These are phyloP conservation scores for Cephus cinctus DNA, from an alignment of 1,140 invertebrate species.

Conservation along the genomic window DNA sequence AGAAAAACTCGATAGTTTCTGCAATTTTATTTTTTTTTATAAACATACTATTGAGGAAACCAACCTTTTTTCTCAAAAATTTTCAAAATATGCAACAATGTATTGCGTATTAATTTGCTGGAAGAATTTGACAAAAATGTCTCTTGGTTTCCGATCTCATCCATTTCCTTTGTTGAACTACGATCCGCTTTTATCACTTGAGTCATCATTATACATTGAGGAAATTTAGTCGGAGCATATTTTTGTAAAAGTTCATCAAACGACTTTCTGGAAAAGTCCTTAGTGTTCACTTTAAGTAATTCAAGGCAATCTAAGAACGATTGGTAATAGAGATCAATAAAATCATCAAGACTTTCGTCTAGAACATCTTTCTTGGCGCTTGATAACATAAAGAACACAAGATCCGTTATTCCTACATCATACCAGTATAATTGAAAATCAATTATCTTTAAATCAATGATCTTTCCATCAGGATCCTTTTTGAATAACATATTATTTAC, in stretches of 20 bases:
- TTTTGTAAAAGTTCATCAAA: slow-evolving; percentile 37
- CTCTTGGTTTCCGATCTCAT: slow-evolving; percentile 30
- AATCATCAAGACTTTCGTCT: slow-evolving; percentile 55
- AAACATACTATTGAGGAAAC: no score
- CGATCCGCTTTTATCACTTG: slow-evolving; percentile 49
- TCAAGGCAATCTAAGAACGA: slow-evolving; percentile 51
- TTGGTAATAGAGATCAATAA: slow-evolving; percentile 58
- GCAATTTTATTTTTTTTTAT: no score
- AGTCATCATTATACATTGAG: slow-evolving; percentile 49
- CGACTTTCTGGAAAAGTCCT: slow-evolving; percentile 30
- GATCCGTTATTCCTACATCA: slow-evolving; percentile 58
- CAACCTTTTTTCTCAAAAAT: slow-evolving; percentile 39
- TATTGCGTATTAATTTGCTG: slow-evolving; percentile 38
- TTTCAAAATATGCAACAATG: slow-evolving; percentile 36
- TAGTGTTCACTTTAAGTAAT: slow-evolving; percentile 30
- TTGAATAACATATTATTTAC: slow-evolving; percentile 64
- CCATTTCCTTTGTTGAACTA: slow-evolving; percentile 31
- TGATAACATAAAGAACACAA: slow-evolving; percentile 64
- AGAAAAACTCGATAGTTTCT: no score
- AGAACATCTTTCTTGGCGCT: slow-evolving; percentile 56
- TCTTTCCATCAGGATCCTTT: slow-evolving; percentile 43
- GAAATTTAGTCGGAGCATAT: slow-evolving; percentile 38
- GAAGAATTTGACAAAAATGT: slow-evolving; percentile 33
- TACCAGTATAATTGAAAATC: slow-evolving; percentile 63
- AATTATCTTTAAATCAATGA: slow-evolving; percentile 60